Evolutionary conservation across 2,888 invertebrate genomes (phyloP).

Genomic region (Cerceris rybyensis): DNA sequence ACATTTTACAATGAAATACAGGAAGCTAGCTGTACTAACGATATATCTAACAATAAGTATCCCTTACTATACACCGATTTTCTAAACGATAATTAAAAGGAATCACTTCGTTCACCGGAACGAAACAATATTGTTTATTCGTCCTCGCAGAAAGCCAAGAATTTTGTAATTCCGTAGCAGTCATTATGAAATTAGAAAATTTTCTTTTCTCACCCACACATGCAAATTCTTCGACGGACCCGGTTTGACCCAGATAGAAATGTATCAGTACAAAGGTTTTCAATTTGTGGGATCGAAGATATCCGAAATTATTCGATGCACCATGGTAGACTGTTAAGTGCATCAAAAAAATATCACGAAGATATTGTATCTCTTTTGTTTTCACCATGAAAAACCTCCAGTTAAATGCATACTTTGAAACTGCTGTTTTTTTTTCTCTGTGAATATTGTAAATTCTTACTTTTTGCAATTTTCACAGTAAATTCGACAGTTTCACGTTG

Average conservation of each 20-base stretch:
- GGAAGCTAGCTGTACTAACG: slow-evolving; percentile 52
- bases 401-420: neutral
- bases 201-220: slow-evolving; percentile 1
- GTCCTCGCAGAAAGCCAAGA: neutral
- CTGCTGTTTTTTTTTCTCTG: neutral
- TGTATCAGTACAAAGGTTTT: slow-evolving; percentile 12
- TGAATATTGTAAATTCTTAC: neutral
- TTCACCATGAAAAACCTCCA: neutral
- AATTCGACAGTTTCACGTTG: slow-evolving; percentile 19
- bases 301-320: neutral
- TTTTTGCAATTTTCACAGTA: neutral
- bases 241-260: neutral
- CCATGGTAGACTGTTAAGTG: neutral
- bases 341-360: slow-evolving; percentile 29
- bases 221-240: neutral
- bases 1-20: slow-evolving; percentile 50
- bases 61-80: slow-evolving; percentile 25
- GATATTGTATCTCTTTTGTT: slow-evolving; percentile 21
- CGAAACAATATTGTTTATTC: neutral
- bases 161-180: slow-evolving; percentile 1
- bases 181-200: slow-evolving; percentile 44
- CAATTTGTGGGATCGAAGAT: neutral
- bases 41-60: slow-evolving; percentile 31
- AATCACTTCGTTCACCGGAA: slow-evolving; percentile 14
- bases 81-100: slow-evolving; percentile 30